These are phyloP conservation scores for Microtus oregoni DNA, from an alignment of 2,113 vertebrate species.

Conservation along the genomic window DNA sequence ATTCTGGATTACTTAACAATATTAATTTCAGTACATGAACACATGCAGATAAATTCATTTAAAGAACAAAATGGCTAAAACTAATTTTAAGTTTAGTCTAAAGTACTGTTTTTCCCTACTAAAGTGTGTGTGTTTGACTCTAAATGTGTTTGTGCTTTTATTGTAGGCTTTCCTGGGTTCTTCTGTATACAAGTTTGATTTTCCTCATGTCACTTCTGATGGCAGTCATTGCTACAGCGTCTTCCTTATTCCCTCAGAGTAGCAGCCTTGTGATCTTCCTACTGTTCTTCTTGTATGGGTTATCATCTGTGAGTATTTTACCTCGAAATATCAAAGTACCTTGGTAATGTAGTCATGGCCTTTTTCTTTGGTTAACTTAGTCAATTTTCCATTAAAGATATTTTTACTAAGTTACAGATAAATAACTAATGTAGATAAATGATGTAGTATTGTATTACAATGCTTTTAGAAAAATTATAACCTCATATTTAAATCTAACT, in stretches of 20 bases:
- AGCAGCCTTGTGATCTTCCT: conserved; percentile 94
- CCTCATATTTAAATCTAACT: background rate
- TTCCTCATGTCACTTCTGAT: conserved; percentile 97
- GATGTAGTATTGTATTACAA: background rate
- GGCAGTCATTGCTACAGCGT: conserved; percentile 94
- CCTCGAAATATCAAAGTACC: background rate
- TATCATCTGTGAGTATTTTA: conserved; percentile 94
- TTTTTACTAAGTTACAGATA: conserved; percentile 46
- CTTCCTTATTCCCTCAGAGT: conserved; percentile 95
- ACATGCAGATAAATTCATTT: background rate
- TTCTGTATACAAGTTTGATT: conserved; percentile 95
- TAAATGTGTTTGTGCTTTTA: background rate
- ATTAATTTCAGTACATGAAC: background rate
- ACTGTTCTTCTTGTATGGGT: conserved; percentile 96
- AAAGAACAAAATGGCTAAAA: background rate
- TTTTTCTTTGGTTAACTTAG: conserved; percentile 40
- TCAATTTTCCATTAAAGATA: background rate
- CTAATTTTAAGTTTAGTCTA: conserved; percentile 4
- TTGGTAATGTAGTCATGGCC: background rate
- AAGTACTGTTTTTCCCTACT: background rate
- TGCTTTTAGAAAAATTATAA: background rate
- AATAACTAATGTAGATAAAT: background rate
- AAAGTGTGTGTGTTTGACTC: background rate
- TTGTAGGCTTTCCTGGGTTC: conserved; percentile 97
- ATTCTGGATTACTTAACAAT: background rate